A percentile compares a stretch with the other conserved stretches of the same genome.
Conservation (phyloP, 1,140 invertebrate genomes). For the Drosophila melanica region DNA sequence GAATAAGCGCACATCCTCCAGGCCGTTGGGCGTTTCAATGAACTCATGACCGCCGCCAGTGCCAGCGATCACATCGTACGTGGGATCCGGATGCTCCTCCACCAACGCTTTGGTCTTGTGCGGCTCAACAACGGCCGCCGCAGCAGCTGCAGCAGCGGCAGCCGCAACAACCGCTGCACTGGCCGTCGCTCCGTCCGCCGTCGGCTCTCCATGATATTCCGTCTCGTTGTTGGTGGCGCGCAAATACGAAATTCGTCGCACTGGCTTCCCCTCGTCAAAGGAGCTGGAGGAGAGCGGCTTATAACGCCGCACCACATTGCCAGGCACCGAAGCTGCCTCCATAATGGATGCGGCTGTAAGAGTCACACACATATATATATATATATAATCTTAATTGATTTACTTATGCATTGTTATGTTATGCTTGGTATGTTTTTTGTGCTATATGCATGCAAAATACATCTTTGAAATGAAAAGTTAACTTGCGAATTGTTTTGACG, state of each 20-base stretch:
- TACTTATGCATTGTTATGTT: too few species aligned
- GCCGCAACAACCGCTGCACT: slow-evolving; percentile 40
- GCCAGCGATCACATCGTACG: slow-evolving; percentile 71
- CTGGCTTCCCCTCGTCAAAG: slow-evolving; percentile 91
- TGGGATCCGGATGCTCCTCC: slow-evolving; percentile 78
- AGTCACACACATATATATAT: neutral
- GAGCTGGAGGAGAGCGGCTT: slow-evolving; percentile 69
- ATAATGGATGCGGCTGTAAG: slow-evolving; percentile 49
- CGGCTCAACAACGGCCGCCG: slow-evolving; percentile 59
- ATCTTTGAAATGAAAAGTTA: too few species aligned
- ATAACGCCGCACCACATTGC: slow-evolving; percentile 70
- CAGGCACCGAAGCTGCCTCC: slow-evolving; percentile 24
- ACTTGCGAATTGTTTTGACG: too few species aligned
- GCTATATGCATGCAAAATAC: too few species aligned
- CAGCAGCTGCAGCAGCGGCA: slow-evolving; percentile 5
- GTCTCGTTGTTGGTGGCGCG: slow-evolving; percentile 89
- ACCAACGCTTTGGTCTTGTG: slow-evolving; percentile 71
- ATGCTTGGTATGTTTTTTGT: too few species aligned
- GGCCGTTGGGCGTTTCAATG: slow-evolving; percentile 71
- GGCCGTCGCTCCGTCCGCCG: slow-evolving; percentile 23
- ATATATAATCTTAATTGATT: too few species aligned
- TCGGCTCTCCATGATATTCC: slow-evolving; percentile 84
- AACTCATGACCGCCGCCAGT: slow-evolving; percentile 69
- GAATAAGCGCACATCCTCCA: slow-evolving; percentile 70
- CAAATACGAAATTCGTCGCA: slow-evolving; percentile 94